phyloP scores from a whole-genome alignment of 2,113 vertebrate species.

The Halichoeres trimaculatus region DNA sequence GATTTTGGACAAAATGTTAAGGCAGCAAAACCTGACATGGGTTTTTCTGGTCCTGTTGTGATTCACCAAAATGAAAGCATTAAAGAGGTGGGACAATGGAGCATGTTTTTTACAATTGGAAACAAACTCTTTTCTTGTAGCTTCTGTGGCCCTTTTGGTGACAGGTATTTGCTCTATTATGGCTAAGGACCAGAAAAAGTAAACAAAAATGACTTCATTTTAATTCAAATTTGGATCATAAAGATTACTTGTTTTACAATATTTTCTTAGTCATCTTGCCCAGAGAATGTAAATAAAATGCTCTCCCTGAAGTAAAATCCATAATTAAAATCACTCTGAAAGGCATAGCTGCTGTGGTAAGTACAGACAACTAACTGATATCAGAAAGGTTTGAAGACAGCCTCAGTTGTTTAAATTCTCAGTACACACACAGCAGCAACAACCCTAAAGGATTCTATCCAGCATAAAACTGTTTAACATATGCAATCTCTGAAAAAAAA shows the following conservation, averaged over 20 bases:
- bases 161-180: constrained; percentile 21
- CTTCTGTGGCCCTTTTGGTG: constrained; percentile 1
- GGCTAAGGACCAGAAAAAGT: background rate
- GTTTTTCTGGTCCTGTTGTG: too few species aligned
- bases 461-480: background rate
- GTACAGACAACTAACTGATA: constrained; percentile 5
- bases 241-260: constrained; percentile 27
- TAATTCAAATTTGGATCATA: constrained; percentile 27
- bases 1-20: too few species aligned
- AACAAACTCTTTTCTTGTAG: constrained; percentile 2
- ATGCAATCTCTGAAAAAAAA: background rate
- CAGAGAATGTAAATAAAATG: constrained; percentile 10
- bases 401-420: constrained; percentile 8
- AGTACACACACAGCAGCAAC: constrained; percentile 1
- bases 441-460: background rate
- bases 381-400: constrained; percentile 8
- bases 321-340: constrained; percentile 31
- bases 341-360: constrained; percentile 21
- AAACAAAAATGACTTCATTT: constrained; percentile 21
- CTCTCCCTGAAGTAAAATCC: constrained; percentile 16
- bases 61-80: too few species aligned
- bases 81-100: too few species aligned
- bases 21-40: too few species aligned
- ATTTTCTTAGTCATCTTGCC: constrained; percentile 28
- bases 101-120: constrained; percentile 20